Conservation (phyloP, 2,888 invertebrate genomes). For the Lycophotia porphyrea region DNA sequence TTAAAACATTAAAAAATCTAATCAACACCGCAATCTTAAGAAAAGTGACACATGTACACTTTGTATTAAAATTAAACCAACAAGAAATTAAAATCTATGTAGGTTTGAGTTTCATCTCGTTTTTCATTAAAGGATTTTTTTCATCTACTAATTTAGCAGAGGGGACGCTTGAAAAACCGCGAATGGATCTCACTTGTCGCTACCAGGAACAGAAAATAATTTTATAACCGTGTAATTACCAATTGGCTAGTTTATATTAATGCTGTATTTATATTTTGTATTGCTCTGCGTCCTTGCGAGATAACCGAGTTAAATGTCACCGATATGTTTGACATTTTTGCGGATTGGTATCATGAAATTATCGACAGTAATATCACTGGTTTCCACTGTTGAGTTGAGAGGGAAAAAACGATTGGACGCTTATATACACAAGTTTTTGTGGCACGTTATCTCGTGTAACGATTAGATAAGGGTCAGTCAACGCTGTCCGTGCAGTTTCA, state of each 20-base stretch:
- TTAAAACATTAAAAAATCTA: conserved; percentile 23
- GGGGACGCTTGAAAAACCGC: conserved; percentile 42
- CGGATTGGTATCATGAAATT: conserved; percentile 30
- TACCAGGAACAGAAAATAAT: conserved; percentile 46
- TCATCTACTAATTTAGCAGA: conserved; percentile 41
- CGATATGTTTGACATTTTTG: conserved; percentile 50
- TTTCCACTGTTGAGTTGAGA: conserved; percentile 20
- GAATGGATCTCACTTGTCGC: conserved; percentile 53
- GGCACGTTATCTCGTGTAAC: conserved; percentile 53
- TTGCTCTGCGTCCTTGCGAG: conserved; percentile 44
- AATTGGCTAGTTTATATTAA: conserved; percentile 50
- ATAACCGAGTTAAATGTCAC: conserved; percentile 58
- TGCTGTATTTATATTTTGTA: conserved; percentile 42
- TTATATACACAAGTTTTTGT: conserved; percentile 50
- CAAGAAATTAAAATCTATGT: conserved; percentile 50
- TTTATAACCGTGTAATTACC: conserved; percentile 55
- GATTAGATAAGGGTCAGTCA: conserved; percentile 76
- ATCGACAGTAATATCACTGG: conserved; percentile 27
- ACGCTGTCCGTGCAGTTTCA: conserved; percentile 68
- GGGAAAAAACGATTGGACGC: conserved; percentile 13
- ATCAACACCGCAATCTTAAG: conserved; percentile 27
- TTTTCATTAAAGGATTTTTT: conserved; percentile 49
- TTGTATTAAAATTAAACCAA: conserved; percentile 21
- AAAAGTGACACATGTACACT: conserved; percentile 35
- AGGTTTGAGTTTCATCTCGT: conserved; percentile 37